phyloP scores from a whole-genome alignment of 2,888 invertebrate species.

The Drosophila nr. perissopoda region DNA sequence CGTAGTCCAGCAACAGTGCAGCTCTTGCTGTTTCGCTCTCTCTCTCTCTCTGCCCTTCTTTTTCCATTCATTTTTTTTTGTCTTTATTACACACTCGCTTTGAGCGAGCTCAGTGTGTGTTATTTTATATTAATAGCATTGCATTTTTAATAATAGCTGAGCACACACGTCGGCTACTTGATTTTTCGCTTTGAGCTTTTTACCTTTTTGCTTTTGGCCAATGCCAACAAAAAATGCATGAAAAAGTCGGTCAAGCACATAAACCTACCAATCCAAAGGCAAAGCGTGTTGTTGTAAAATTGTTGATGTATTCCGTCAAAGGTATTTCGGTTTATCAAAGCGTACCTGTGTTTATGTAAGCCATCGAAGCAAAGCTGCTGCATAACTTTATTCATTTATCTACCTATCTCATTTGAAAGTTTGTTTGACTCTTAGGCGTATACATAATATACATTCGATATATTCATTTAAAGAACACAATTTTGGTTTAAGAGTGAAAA shows the following conservation, averaged over 20 bases:
- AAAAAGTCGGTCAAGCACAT: constrained; percentile 51
- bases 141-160: constrained; percentile 52
- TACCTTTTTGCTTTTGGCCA: constrained; percentile 21
- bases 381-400: not conserved
- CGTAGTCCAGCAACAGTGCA: constrained; percentile 28
- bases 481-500: too few relatives aligned
- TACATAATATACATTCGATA: not conserved
- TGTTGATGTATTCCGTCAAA: not conserved
- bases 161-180: constrained; percentile 43
- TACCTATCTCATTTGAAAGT: not conserved
- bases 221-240: constrained; percentile 16
- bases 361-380: not conserved
- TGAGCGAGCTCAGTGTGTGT: constrained; percentile 22
- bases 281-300: not conserved
- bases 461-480: not conserved
- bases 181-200: constrained; percentile 40
- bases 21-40: not conserved
- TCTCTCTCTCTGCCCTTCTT: not conserved
- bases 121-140: constrained; percentile 56
- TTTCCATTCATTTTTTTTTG: not conserved
- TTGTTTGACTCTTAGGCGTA: not conserved
- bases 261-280: constrained; percentile 8
- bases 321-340: constrained; percentile 33
- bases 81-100: constrained; percentile 7
- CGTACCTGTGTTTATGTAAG: constrained; percentile 20